A percentile compares a stretch with the other conserved stretches of the same genome.
phyloP scores from a whole-genome alignment of 2,888 invertebrate species.

The Drosophila melanocephala region DNA sequence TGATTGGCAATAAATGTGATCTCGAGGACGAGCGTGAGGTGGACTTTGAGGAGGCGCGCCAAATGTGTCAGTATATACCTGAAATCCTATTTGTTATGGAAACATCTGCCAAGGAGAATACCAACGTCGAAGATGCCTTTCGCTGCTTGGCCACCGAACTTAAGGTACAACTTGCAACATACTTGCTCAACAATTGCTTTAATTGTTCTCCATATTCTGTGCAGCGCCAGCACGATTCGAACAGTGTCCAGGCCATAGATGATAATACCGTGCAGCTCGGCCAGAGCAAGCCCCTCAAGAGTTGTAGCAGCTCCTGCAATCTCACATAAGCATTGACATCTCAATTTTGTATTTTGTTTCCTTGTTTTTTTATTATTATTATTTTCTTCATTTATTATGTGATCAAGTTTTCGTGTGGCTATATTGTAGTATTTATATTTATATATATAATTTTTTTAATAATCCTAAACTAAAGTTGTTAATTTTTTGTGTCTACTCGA shows the following conservation, averaged over 20 bases:
- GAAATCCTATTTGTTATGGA: conserved; percentile 95
- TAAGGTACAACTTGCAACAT: conserved; percentile 87
- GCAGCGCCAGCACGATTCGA: conserved; percentile 91
- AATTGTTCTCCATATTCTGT: conserved; percentile 68
- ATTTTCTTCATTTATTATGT: conserved; percentile 49
- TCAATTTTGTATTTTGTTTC: conserved; percentile 23
- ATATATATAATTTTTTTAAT: conserved; percentile 47
- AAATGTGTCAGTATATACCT: conserved; percentile 93
- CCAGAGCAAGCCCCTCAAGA: conserved; percentile 88
- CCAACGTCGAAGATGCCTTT: conserved; percentile 95
- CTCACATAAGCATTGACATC: conserved; percentile 75
- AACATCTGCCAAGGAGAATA: conserved; percentile 96
- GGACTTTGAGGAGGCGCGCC: conserved; percentile 93
- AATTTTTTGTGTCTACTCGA: conserved; percentile 54
- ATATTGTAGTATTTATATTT: conserved; percentile 67
- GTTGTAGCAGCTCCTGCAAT: conserved; percentile 89
- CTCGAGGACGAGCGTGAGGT: conserved; percentile 93
- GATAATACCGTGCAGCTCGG: conserved; percentile 90
- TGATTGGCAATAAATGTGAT: conserved; percentile 97
- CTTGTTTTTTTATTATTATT: conserved; percentile 19
- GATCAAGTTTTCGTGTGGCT: conserved; percentile 75
- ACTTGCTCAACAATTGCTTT: background rate
- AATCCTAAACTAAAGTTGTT: conserved; percentile 47
- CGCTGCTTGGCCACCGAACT: conserved; percentile 94
- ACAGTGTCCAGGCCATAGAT: conserved; percentile 88